phyloP scores from a whole-genome alignment of 92 coral and sea anemone species.

The Epizoanthus rinbou region DNA sequence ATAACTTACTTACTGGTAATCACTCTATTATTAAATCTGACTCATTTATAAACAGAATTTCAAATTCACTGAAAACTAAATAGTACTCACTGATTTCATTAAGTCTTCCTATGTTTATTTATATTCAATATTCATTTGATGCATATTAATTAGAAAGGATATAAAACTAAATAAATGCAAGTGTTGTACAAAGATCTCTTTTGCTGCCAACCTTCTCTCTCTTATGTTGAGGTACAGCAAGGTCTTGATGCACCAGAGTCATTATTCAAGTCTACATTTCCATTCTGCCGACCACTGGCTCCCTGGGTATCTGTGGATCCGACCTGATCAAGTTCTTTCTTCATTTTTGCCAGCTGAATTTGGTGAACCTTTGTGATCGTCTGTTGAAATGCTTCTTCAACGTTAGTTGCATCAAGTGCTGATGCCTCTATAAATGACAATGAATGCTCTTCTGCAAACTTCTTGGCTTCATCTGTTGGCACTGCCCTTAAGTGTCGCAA shows the following conservation, averaged over 20 bases:
- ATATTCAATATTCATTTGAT: too few species aligned
- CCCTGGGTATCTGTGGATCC: conserved; percentile 60
- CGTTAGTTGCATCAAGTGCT: conserved; percentile 96
- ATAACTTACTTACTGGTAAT: too few species aligned
- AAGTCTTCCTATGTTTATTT: too few species aligned
- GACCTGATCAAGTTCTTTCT: conserved; percentile 84
- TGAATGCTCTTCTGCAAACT: conserved; percentile 76
- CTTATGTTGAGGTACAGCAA: conserved; percentile 42
- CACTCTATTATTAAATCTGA: too few species aligned
- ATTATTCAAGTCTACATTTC: conserved; percentile 68
- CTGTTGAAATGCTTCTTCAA: conserved; percentile 95
- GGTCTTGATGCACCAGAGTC: conserved; percentile 24
- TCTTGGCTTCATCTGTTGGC: conserved; percentile 85
- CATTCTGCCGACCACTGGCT: conserved; percentile 42
- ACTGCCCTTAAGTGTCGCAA: conserved; percentile 95
- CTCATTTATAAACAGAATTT: too few species aligned
- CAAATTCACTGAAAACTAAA: too few species aligned
- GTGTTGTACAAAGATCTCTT: background rate
- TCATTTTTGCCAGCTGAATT: conserved; percentile 93
- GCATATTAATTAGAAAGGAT: too few species aligned
- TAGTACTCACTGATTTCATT: too few species aligned
- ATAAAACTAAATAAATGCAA: background rate
- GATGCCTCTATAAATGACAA: conserved; percentile 96
- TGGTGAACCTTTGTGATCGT: conserved; percentile 91
- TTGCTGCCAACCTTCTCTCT: background rate